These are phyloP conservation scores for Sphinx pinastri DNA, from an alignment of 2,888 invertebrate genomes.

Conservation along the genomic window DNA sequence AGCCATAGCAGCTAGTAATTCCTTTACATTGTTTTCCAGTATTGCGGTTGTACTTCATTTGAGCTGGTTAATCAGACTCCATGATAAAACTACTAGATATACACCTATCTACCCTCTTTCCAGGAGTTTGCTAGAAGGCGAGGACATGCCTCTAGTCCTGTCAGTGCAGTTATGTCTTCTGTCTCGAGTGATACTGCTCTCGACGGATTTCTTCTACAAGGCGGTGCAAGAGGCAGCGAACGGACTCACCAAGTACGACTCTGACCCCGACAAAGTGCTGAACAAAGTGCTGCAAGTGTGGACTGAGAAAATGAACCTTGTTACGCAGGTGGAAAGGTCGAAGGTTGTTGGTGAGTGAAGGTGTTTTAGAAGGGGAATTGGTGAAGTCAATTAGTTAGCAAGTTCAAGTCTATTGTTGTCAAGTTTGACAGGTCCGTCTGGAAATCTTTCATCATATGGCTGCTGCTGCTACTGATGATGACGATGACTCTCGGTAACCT, in stretches of 20 bases:
- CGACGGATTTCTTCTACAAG: slow-evolving; percentile 87
- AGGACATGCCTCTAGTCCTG: slow-evolving; percentile 89
- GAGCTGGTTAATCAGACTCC: too few species aligned
- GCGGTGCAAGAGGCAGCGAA: slow-evolving; percentile 76
- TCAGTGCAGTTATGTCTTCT: slow-evolving; percentile 91
- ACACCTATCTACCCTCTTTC: slow-evolving; percentile 29
- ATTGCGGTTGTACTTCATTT: too few species aligned
- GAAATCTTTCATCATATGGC: too few species aligned
- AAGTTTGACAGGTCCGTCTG: neutral
- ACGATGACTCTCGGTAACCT: too few species aligned
- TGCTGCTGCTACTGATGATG: too few species aligned
- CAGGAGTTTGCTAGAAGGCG: slow-evolving; percentile 87
- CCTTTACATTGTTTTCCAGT: too few species aligned
- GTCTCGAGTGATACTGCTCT: slow-evolving; percentile 89
- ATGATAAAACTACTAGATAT: too few species aligned
- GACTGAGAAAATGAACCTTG: slow-evolving; percentile 90
- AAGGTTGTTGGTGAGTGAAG: slow-evolving; percentile 89
- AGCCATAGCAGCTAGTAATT: too few species aligned
- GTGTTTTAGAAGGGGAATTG: slow-evolving; percentile 1
- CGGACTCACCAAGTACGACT: slow-evolving; percentile 69
- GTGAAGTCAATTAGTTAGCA: neutral
- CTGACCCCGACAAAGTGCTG: slow-evolving; percentile 86
- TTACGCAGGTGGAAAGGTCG: slow-evolving; percentile 90
- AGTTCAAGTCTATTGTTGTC: neutral
- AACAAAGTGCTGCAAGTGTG: slow-evolving; percentile 89